A percentile compares a stretch with the other conserved stretches of the same genome.
These are phyloP conservation scores for Pammene aurita DNA, from an alignment of 2,888 invertebrate genomes.

Conservation along the genomic window DNA sequence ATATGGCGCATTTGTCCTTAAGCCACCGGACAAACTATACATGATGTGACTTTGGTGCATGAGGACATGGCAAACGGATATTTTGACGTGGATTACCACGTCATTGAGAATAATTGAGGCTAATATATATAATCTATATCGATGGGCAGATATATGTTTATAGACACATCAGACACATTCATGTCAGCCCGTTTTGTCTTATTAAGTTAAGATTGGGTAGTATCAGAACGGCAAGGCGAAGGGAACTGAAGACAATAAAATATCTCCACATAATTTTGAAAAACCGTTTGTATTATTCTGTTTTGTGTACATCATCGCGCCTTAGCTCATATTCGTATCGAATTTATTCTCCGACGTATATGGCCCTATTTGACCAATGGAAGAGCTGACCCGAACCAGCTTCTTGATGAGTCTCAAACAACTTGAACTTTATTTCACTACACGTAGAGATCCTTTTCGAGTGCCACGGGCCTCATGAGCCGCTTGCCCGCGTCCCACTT, in stretches of 20 bases:
- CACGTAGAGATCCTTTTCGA: constrained; percentile 45
- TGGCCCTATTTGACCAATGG: neutral
- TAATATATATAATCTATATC: too few species aligned
- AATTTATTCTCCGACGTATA: neutral
- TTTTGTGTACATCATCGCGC: neutral
- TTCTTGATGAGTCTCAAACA: constrained; percentile 1
- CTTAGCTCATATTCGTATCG: neutral
- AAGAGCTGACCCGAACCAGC: neutral
- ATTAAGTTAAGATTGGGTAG: too few species aligned
- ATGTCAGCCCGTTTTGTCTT: too few species aligned
- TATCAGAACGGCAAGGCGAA: too few species aligned
- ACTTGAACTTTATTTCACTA: constrained; percentile 21
- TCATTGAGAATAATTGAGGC: too few species aligned
- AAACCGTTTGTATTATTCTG: neutral
- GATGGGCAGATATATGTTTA: too few species aligned
- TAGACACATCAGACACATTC: too few species aligned
- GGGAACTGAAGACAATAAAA: neutral
- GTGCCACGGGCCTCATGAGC: constrained; percentile 53
- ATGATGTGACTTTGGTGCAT: too few species aligned
- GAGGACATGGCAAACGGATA: too few species aligned
- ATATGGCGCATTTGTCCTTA: too few species aligned
- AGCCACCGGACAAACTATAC: too few species aligned
- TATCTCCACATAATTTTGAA: neutral
- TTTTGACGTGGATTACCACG: too few species aligned
- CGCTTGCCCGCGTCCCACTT: constrained; percentile 54